Conservation (phyloP, 2,113 vertebrate genomes). For the Ellobius talpinus region DNA sequence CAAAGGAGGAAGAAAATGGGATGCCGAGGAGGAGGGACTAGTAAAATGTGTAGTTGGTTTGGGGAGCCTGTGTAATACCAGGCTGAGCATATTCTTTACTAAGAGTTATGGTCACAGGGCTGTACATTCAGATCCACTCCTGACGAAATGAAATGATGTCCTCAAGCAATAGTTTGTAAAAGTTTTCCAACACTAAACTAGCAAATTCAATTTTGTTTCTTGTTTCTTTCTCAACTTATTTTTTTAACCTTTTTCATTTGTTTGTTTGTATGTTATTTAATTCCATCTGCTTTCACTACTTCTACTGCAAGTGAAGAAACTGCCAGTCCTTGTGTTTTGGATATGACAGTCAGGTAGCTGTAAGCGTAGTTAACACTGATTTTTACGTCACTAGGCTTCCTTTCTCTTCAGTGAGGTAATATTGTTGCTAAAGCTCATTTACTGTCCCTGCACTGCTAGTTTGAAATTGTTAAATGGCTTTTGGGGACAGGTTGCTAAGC, state of each 20-base stretch:
- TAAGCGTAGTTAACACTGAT: not conserved
- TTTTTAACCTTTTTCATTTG: not conserved
- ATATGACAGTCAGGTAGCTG: not conserved
- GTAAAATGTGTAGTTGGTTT: not conserved
- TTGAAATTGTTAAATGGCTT: not conserved
- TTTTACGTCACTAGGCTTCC: not conserved
- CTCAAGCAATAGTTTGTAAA: not conserved
- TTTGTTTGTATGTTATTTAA: not conserved
- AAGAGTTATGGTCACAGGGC: not conserved
- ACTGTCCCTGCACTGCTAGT: not conserved
- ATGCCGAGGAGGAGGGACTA: not conserved
- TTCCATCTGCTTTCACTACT: not conserved
- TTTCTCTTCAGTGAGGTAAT: no score
- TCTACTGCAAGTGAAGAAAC: not conserved
- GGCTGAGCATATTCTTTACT: not conserved
- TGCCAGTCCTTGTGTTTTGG: not conserved
- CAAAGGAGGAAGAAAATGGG: not conserved
- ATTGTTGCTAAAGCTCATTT: not conserved
- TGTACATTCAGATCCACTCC: not conserved
- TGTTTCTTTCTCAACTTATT: not conserved
- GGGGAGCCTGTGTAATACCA: not conserved
- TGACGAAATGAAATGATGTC: not conserved
- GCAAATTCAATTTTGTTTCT: not conserved
- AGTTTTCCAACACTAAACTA: not conserved
- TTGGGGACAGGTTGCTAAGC: not conserved